Evolutionary conservation across 2,797 vertebrate genomes (phyloP).

Genomic region (Atherinosoma microstoma): DNA sequence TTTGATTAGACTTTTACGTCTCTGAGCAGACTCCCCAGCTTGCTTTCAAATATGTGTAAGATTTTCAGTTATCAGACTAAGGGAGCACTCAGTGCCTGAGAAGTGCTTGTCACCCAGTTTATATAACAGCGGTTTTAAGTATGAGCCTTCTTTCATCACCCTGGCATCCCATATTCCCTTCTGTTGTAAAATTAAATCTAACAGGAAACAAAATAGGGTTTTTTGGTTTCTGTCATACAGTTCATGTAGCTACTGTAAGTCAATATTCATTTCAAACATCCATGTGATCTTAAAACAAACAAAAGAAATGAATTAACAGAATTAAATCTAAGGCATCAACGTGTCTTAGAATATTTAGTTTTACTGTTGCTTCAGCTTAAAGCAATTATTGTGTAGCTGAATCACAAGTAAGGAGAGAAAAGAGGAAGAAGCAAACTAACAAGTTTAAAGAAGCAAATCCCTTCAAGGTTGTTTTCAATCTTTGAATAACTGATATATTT

Average conservation of each 20-base stretch:
- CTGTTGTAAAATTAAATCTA: constrained; percentile 21
- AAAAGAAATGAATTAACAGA: neutral
- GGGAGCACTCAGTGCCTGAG: constrained; percentile 4
- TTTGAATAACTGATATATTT: constrained; percentile 8
- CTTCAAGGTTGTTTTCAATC: constrained; percentile 6
- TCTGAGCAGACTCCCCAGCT: constrained; percentile 26
- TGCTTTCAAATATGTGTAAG: constrained; percentile 26
- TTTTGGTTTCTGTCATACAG: neutral
- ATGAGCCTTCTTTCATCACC: constrained; percentile 1
- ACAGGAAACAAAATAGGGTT: neutral
- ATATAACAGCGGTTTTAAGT: constrained; percentile 12
- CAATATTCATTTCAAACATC: neutral
- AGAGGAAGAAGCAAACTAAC: neutral
- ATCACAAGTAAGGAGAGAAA: neutral
- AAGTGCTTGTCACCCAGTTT: constrained; percentile 12
- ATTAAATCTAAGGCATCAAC: neutral
- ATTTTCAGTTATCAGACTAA: constrained; percentile 31
- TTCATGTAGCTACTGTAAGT: neutral
- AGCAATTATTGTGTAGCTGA: neutral
- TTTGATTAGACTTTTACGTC: constrained; percentile 30
- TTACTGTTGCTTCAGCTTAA: neutral
- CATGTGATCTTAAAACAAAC: neutral
- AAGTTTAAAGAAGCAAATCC: neutral
- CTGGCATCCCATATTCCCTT: constrained; percentile 7
- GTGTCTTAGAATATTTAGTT: neutral